Evolutionary conservation across 2,113 vertebrate species (phyloP).

Genomic region (Protomyctophum bolini): DNA sequence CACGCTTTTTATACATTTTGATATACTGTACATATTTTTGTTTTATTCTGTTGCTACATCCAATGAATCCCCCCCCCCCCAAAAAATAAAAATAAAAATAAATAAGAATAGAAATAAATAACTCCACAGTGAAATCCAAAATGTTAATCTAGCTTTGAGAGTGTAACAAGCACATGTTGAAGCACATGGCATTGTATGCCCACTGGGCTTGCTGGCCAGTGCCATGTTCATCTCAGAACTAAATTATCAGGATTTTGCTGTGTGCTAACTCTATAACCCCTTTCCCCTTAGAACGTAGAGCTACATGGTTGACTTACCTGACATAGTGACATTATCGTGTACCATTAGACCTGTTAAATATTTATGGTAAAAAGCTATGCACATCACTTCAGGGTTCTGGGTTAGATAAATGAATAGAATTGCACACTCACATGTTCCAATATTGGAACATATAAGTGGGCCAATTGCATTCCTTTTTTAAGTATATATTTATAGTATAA

Average conservation of each 20-base stretch:
- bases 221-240: too few relatives aligned
- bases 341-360: slow-evolving; percentile 52
- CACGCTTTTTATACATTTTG: slow-evolving; percentile 31
- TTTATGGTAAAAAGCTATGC: neutral
- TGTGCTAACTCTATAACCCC: slow-evolving; percentile 33
- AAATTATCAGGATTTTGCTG: too few relatives aligned
- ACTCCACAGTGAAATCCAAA: too few relatives aligned
- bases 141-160: too few relatives aligned
- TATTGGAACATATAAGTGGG: too few relatives aligned
- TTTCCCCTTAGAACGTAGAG: slow-evolving; percentile 62
- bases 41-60: slow-evolving; percentile 75
- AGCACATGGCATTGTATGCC: too few relatives aligned
- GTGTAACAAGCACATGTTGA: too few relatives aligned
- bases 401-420: too few relatives aligned
- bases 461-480: too few relatives aligned
- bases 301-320: slow-evolving; percentile 76
- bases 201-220: too few relatives aligned
- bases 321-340: slow-evolving; percentile 59
- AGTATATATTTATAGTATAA: slow-evolving; percentile 58
- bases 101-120: neutral
- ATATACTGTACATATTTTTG: slow-evolving; percentile 60
- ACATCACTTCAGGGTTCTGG: too few relatives aligned
- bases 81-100: slow-evolving; percentile 7
- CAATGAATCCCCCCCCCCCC: slow-evolving; percentile 49
- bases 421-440: too few relatives aligned